These are phyloP conservation scores for Drosophila nr. medialis DNA, from an alignment of 2,888 invertebrate genomes.

Conservation along the genomic window DNA sequence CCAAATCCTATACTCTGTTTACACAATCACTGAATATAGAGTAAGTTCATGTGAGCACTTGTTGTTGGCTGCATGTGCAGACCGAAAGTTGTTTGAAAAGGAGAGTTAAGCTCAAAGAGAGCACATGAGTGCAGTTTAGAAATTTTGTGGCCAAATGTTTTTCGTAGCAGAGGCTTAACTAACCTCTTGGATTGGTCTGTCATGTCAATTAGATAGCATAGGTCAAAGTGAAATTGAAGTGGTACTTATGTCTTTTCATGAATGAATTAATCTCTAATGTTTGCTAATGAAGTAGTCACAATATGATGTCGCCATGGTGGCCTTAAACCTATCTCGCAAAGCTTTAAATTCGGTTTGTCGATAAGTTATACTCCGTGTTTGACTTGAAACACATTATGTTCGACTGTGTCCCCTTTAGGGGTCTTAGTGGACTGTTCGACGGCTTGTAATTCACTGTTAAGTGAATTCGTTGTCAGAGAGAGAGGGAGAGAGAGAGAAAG, in stretches of 20 bases:
- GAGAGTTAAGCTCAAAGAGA: slow-evolving; percentile 6
- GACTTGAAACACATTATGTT: slow-evolving; percentile 36
- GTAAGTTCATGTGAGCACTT: slow-evolving; percentile 6
- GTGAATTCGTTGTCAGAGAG: not conserved
- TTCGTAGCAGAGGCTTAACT: slow-evolving; percentile 7
- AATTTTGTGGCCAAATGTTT: slow-evolving; percentile 24
- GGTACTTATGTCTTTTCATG: not conserved
- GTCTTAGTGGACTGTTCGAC: slow-evolving; percentile 3
- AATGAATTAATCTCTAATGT: slow-evolving; percentile 12
- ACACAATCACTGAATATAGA: not conserved
- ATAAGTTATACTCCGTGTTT: slow-evolving; percentile 28
- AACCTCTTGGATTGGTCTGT: slow-evolving; percentile 1
- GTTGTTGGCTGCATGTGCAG: slow-evolving; percentile 5
- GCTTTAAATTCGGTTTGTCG: slow-evolving; percentile 18
- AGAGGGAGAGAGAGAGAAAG: too few species aligned
- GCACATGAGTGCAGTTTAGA: slow-evolving; percentile 18
- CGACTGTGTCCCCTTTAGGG: slow-evolving; percentile 11
- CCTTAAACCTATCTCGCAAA: not conserved
- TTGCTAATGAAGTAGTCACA: slow-evolving; percentile 32
- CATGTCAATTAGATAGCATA: slow-evolving; percentile 9
- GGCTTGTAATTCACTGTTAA: slow-evolving; percentile 37
- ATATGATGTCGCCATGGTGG: not conserved
- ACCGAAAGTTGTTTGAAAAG: slow-evolving; percentile 1
- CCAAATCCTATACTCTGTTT: slow-evolving; percentile 1
- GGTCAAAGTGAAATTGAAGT: not conserved